Evolutionary conservation across 2,113 vertebrate species (phyloP).

Genomic region (Tetrao urogallus): DNA sequence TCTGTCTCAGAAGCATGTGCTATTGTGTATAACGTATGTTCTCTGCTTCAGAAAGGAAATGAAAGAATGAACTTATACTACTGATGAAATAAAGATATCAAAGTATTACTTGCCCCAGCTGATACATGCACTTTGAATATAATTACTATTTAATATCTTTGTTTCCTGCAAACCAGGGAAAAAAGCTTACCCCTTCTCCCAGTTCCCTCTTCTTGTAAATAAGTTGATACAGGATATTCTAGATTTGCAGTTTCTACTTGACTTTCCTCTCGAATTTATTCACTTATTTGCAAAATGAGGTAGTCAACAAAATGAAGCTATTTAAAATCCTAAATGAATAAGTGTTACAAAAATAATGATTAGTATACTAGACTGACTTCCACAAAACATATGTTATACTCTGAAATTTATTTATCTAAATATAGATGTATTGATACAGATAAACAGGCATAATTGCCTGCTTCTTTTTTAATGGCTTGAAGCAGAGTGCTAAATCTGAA

Average conservation of each 20-base stretch:
- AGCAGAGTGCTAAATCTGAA: conserved; percentile 34
- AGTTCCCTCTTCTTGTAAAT: conserved; percentile 55
- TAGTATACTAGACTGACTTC: conserved; percentile 47
- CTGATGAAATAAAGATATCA: conserved; percentile 56
- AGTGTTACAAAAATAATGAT: conserved; percentile 69
- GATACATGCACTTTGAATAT: conserved; percentile 19
- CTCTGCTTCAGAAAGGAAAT: conserved; percentile 52
- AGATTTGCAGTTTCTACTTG: conserved; percentile 31
- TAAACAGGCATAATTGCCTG: conserved; percentile 29
- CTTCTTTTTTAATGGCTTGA: conserved; percentile 60
- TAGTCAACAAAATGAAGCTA: conserved; percentile 45
- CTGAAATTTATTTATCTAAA: conserved; percentile 25
- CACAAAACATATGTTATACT: conserved; percentile 59
- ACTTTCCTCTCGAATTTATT: conserved; percentile 52
- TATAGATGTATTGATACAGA: neutral
- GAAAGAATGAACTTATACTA: conserved; percentile 21
- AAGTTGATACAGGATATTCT: conserved; percentile 43
- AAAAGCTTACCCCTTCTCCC: conserved; percentile 38
- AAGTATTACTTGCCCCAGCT: conserved; percentile 60
- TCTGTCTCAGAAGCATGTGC: neutral
- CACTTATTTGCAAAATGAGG: conserved; percentile 9
- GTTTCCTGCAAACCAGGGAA: conserved; percentile 32
- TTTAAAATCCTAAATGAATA: conserved; percentile 65
- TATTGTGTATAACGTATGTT: conserved; percentile 23
- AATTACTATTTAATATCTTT: conserved; percentile 68